A percentile compares a stretch with the other conserved stretches of the same genome.
These are phyloP conservation scores for Columba janthina DNA, from an alignment of 2,113 vertebrate species.

Conservation along the genomic window DNA sequence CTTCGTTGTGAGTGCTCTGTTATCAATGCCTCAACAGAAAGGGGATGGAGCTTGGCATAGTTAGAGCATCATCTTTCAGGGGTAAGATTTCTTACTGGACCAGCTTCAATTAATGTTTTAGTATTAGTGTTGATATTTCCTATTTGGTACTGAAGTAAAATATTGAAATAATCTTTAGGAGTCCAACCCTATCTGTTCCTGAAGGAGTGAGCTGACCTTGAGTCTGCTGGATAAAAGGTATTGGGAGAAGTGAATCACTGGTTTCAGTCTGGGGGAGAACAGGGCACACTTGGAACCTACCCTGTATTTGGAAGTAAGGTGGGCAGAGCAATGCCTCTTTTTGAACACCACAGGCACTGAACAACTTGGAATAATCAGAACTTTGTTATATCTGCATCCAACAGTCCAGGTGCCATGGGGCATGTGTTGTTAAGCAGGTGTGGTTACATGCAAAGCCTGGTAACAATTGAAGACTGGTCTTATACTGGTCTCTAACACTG, in stretches of 20 bases:
- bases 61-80: not conserved
- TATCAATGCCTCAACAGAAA: not conserved
- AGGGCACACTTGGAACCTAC: rapidly evolving
- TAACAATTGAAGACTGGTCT: not conserved
- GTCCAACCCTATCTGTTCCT: not conserved
- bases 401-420: not conserved
- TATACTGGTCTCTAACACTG: not conserved
- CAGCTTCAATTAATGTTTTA: not conserved
- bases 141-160: not conserved
- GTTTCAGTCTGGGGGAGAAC: not conserved
- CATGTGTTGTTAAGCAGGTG: not conserved
- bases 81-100: not conserved
- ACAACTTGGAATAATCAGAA: not conserved
- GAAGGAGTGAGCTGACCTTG: rapidly evolving
- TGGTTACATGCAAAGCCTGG: not conserved
- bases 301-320: not conserved
- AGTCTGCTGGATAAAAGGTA: not conserved
- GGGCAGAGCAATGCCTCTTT: not conserved
- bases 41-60: not conserved
- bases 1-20: rapidly evolving
- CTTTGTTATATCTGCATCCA: not conserved
- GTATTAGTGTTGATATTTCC: not conserved
- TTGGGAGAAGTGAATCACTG: not conserved
- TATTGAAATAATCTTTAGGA: not conserved
- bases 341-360: not conserved